Evolutionary conservation across 2,888 invertebrate genomes (phyloP).

Genomic region (Heliconius sara): DNA sequence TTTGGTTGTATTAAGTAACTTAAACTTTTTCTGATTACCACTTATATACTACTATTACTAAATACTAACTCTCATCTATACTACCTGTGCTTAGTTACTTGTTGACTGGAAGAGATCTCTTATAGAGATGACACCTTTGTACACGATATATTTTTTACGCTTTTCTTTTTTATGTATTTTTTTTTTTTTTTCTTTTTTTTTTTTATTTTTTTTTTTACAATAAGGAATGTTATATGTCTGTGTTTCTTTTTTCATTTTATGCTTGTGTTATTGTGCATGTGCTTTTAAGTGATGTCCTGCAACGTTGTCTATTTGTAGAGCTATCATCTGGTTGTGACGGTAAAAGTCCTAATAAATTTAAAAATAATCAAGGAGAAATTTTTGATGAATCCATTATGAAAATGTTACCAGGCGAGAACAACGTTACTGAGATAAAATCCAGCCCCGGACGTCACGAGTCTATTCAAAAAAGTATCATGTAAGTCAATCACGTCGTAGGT

Average conservation of each 20-base stretch:
- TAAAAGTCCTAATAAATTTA: slow-evolving; percentile 46
- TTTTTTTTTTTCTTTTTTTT: no score
- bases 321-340: slow-evolving; percentile 51
- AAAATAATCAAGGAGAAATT: slow-evolving; percentile 58
- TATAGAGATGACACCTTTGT: no score
- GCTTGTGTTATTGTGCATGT: slow-evolving; percentile 1
- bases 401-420: slow-evolving; percentile 72
- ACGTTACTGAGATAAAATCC: slow-evolving; percentile 57
- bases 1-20: no score
- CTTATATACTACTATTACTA: no score
- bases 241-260: not conserved
- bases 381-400: slow-evolving; percentile 69
- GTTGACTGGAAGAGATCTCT: no score
- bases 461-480: slow-evolving; percentile 75
- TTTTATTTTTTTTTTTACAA: no score
- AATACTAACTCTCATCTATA: no score
- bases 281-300: slow-evolving; percentile 26
- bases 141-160: no score
- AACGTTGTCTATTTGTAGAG: slow-evolving; percentile 56
- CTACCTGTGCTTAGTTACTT: no score
- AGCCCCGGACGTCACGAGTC: slow-evolving; percentile 62
- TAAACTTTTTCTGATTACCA: no score
- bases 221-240: not conserved
- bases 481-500: slow-evolving; percentile 53
- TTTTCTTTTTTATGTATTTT: no score